A percentile compares a stretch with the other conserved stretches of the same genome.
Conservation (phyloP, 92 coral and sea anemone species). For the Bergia sp. region DNA sequence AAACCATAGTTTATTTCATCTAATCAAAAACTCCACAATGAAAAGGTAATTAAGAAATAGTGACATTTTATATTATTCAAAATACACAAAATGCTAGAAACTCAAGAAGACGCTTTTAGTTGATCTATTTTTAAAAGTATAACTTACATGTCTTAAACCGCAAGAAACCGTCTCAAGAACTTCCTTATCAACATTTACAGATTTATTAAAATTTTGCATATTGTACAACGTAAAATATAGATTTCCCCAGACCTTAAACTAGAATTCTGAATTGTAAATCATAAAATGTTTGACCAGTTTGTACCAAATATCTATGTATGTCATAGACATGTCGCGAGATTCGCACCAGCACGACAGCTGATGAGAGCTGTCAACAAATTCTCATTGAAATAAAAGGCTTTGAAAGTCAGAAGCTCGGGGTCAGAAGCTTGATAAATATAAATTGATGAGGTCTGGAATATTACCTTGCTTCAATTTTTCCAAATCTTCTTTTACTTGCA, state of each 20-base stretch:
- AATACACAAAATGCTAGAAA: not conserved
- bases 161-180: too few relatives aligned
- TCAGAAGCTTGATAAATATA: not conserved
- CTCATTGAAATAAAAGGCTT: not conserved
- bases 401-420: not conserved
- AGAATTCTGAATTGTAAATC: not conserved
- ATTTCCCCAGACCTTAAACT: not conserved
- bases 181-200: not conserved
- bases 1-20: not conserved
- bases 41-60: not conserved
- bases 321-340: not conserved
- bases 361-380: not conserved
- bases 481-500: constrained; percentile 84
- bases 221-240: too few relatives aligned
- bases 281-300: too few relatives aligned
- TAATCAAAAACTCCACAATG: not conserved
- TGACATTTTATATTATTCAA: too few relatives aligned
- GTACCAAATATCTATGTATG: not conserved
- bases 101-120: not conserved
- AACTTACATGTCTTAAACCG: too few relatives aligned
- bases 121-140: not conserved
- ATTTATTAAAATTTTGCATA: too few relatives aligned
- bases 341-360: not conserved
- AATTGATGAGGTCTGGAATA: not conserved
- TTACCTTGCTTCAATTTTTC: constrained; percentile 91